Percentiles rank a stretch among this genome's conserved stretches.
Evolutionary conservation across 2,888 invertebrate species (phyloP).

Genomic region (Taenaris catops): DNA sequence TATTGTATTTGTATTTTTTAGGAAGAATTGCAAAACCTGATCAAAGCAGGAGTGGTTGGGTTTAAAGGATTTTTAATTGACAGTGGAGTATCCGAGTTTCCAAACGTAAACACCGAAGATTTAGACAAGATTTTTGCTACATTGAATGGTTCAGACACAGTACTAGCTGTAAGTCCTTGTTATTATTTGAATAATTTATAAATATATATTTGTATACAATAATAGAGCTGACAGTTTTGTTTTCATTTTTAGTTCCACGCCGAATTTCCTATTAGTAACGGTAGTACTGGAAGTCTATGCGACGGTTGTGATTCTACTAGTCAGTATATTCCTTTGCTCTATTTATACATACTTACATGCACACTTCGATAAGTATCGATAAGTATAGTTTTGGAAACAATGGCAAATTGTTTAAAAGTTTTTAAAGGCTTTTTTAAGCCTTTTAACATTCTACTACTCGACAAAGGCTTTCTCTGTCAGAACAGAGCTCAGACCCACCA

Average conservation of each 20-base stretch:
- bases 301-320: slow-evolving; percentile 14
- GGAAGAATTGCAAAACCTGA: slow-evolving; percentile 74
- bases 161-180: slow-evolving; percentile 80
- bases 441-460: too few species aligned
- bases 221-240: slow-evolving; percentile 3
- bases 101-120: slow-evolving; percentile 75
- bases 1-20: too few species aligned
- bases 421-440: too few species aligned
- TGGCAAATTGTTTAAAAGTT: too few species aligned
- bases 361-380: too few species aligned
- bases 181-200: not conserved
- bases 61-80: slow-evolving; percentile 85
- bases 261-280: slow-evolving; percentile 56
- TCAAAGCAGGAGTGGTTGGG: slow-evolving; percentile 83
- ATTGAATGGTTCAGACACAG: slow-evolving; percentile 77
- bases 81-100: slow-evolving; percentile 83
- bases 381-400: too few species aligned
- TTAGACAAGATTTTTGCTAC: slow-evolving; percentile 74
- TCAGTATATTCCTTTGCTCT: too few species aligned
- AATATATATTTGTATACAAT: not conserved
- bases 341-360: too few species aligned
- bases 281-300: slow-evolving; percentile 10
- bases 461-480: too few species aligned
- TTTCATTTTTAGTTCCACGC: slow-evolving; percentile 85
- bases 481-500: too few species aligned